Base-by-base conservation (phyloP, 2,888 invertebrate genomes). In the Pterostichus niger region DNA sequence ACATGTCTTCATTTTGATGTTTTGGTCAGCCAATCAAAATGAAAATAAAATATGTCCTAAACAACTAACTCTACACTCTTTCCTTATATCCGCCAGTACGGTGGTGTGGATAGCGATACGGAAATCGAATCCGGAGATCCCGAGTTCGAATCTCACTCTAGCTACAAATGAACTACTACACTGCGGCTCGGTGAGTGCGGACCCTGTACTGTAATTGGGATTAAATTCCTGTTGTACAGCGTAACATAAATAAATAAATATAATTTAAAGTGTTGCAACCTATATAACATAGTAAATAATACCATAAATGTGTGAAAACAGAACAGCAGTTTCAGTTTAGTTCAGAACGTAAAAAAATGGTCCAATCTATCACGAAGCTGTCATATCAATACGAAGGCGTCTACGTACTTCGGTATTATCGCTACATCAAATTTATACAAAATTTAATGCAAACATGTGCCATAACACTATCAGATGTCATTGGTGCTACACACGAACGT, bases 401-500 rank as follows among this genome's bases (percentile, higher is more conserved):
- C 71, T 52, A 71, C 68, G 61, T 64, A 64, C 56, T 68, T 80
- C 68, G 64, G 52, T 24, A 77, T 9, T 80, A 80, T 80, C 80
- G 64, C 52, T 15, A 54, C 35, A 81, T 81, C 81, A 81, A 81
- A 81, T 82, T 82, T 82, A 82, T 82, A 73, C 73, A 82, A 73
- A 54, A 73, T 82, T 71, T 82, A 82, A 75, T 82, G 56, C 82
- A 82, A 82, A 82, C 82, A 82, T 73, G 73, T 59, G 24, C 59
- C 54, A 31, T 56, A 82, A 82, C 82, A 75, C 73, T 75, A 82
- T 82, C 82, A 82, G 82, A 82, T 82, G 82, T 82, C 82, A 82
- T 82, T 82, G 82, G 82, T 59, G 73, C 46, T 59, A 59, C 49
- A 75, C 82, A 82, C 82, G 82, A 82, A 82, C 59, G 52, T 31